Conservation (phyloP, 2,113 vertebrate species). For the Bubo scandiacus region DNA sequence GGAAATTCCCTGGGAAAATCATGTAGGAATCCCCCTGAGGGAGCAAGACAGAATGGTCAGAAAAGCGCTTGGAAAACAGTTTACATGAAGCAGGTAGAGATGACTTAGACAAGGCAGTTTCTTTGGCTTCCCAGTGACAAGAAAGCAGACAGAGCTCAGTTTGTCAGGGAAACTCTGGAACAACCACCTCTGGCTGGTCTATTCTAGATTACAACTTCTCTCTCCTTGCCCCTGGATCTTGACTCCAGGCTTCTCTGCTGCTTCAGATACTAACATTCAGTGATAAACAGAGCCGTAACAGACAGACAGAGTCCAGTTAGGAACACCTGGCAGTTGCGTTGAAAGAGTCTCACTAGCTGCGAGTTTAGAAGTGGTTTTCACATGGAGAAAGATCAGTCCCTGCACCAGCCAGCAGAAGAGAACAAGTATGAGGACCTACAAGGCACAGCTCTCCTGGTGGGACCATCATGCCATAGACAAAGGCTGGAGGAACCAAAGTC, state of each 20-base stretch:
- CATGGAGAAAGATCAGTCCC: not conserved
- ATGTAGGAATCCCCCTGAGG: not conserved
- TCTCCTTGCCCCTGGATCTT: not conserved
- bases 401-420: not conserved
- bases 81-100: conserved; percentile 2
- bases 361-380: not conserved
- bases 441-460: not conserved
- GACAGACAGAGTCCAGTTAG: not conserved
- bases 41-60: not conserved
- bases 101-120: conserved; percentile 20
- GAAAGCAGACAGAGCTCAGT: not conserved
- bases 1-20: not conserved
- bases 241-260: not conserved
- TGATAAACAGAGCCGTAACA: not conserved
- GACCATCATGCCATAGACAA: accelerated
- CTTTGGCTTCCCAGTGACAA: not conserved
- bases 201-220: not conserved
- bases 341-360: not conserved
- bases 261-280: not conserved
- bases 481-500: not conserved
- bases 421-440: not conserved
- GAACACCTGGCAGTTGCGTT: not conserved
- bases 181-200: not conserved
- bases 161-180: not conserved
- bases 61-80: not conserved